Percentiles rank a stretch among this genome's conserved stretches.
phyloP scores from a whole-genome alignment of 2,888 invertebrate genomes.

The Drosophila sordidula region DNA sequence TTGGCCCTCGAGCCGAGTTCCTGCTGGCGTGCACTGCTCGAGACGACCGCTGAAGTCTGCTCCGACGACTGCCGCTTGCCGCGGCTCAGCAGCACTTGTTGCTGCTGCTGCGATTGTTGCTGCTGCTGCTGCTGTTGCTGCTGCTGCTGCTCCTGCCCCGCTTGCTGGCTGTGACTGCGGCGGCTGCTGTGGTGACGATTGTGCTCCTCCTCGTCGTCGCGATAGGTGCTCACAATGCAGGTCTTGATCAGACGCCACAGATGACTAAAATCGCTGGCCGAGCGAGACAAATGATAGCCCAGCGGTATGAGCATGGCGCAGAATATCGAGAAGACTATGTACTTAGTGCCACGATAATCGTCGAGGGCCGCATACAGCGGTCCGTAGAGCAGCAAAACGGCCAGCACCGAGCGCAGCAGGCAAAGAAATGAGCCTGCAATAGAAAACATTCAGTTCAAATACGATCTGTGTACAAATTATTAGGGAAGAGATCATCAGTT shows the following conservation, averaged over 20 bases:
- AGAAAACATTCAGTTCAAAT: neutral
- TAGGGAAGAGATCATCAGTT: too few relatives aligned
- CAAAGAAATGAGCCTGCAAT: conserved; percentile 89
- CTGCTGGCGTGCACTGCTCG: conserved; percentile 12
- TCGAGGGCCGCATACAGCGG: conserved; percentile 94
- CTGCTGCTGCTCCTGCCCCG: conserved; percentile 25
- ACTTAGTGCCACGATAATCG: conserved; percentile 94
- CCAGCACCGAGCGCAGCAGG: conserved; percentile 91
- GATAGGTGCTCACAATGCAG: conserved; percentile 90
- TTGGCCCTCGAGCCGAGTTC: conserved; percentile 41
- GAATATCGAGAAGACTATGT: conserved; percentile 97
- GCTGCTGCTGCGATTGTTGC: conserved; percentile 27
- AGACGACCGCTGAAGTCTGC: conserved; percentile 16
- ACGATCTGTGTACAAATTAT: too few relatives aligned
- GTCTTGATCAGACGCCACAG: conserved; percentile 94
- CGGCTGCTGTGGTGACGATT: conserved; percentile 49
- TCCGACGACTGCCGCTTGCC: conserved; percentile 29
- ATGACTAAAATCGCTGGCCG: conserved; percentile 95
- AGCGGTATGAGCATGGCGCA: conserved; percentile 94
- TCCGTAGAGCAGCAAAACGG: conserved; percentile 92
- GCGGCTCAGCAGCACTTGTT: conserved; percentile 10
- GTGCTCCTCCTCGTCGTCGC: conserved; percentile 88
- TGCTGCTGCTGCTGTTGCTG: conserved; percentile 38
- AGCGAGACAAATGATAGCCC: conserved; percentile 96
- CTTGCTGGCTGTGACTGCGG: conserved; percentile 23